Base-by-base conservation (phyloP, 2,797 vertebrate species). In the Apogon talboti region DNA sequence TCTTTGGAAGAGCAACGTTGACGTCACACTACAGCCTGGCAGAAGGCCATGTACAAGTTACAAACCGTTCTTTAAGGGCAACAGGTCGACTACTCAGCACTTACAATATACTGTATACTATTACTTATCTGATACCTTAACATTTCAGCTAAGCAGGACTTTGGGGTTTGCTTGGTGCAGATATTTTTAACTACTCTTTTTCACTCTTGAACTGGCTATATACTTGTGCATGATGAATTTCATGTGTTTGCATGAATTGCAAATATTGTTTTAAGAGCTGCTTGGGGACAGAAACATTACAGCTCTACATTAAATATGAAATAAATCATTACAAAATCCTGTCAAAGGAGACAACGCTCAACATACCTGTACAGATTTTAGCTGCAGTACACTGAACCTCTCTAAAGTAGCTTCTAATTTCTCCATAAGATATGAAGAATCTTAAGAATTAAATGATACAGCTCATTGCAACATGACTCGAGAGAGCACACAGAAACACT, bases 391-490 rank as follows among this genome's bases (percentile, higher is more conserved):
- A 56, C 56, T 21, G 28, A 62, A 52, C 16, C 48, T 19, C 57
- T 64, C 56, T 21, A 24, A 28, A n/a, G 45, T 57, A 8, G 8
- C 58, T 49, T 55, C 48, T 45, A 33, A 71, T 79, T 78, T 76
- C 60, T 80, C 68, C 61, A 75, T 21, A 28, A 58, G 56, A 71
- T 52, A 24, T 78, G 69, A 66, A 81, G 83, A 81, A 76, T 83
- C 42, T 30, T 47, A 66, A 57, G 61, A 69, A 24, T 21, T 16
- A 66, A 59, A 58, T 68, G 71, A 63, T 50, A 79, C 1, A 51
- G 61, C 74, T 86, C 49, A 40, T 84, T 91, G 79, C 79, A 80
- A 79, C 78, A 84, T 11, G 10, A 35, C 78, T 79, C 47, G 13
- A 55, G 61, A 72, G 68, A 82, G 52, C 42, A 64, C 68, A 49